phyloP scores from a whole-genome alignment of 2,797 vertebrate species.

The Gymnothorax javanicus region DNA sequence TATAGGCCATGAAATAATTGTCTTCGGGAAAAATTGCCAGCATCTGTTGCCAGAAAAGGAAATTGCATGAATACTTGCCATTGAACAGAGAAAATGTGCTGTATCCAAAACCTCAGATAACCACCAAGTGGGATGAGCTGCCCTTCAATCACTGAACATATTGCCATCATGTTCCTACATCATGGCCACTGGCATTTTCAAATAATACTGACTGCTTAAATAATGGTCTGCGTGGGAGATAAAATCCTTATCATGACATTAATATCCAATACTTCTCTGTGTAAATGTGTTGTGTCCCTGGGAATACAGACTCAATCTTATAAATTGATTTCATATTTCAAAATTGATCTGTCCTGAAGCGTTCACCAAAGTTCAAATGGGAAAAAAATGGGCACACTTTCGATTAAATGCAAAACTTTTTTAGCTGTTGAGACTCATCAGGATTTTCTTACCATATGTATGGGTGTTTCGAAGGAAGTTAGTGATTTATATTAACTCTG shows the following conservation, averaged over 20 bases:
- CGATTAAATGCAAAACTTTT: no score
- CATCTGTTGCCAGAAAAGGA: not conserved
- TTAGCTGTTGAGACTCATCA: no score
- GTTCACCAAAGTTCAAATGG: no score
- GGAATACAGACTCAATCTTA: no score
- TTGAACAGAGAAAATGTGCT: not conserved
- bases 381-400: no score
- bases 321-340: no score
- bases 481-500: no score
- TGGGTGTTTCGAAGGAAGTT: no score
- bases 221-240: not conserved
- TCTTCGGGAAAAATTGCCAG: slow-evolving; percentile 34
- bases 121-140: not conserved
- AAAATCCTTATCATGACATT: not conserved
- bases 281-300: not conserved
- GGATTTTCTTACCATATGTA: no score
- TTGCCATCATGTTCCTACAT: not conserved
- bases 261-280: not conserved
- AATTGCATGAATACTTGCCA: not conserved
- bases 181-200: not conserved
- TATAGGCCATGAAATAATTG: not conserved
- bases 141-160: not conserved
- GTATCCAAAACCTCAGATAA: not conserved
- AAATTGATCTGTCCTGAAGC: no score
- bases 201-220: not conserved